Percentiles rank a stretch among this genome's conserved stretches.
These are phyloP conservation scores for Sycophila texana DNA, from an alignment of 2,888 invertebrate species.

Conservation along the genomic window DNA sequence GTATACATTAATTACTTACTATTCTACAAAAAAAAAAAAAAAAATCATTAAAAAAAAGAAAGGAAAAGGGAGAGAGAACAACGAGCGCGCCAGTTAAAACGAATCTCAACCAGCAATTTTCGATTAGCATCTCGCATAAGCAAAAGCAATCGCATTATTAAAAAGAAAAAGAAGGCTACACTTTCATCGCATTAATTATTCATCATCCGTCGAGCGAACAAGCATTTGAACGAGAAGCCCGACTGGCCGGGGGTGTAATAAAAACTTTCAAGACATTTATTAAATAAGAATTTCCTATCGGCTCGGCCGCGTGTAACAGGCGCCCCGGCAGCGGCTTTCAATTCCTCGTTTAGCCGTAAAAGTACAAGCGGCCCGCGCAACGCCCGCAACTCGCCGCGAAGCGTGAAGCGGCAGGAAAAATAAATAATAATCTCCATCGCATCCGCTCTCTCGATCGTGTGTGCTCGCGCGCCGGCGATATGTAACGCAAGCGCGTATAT, in stretches of 20 bases:
- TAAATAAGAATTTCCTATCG: neutral
- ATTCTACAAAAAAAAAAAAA: neutral
- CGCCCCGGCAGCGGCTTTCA: conserved; percentile 21
- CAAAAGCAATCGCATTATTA: too few relatives aligned
- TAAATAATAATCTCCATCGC: conserved; percentile 46
- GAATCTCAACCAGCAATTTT: too few relatives aligned
- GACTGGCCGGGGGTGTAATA: too few relatives aligned
- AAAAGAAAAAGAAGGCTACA: too few relatives aligned
- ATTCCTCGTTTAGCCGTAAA: conserved; percentile 10
- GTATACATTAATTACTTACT: neutral
- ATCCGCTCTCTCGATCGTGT: neutral
- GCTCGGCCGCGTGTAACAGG: neutral
- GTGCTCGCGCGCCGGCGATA: too few relatives aligned
- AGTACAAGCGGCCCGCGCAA: neutral
- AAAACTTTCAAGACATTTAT: neutral
- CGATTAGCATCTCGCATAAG: too few relatives aligned
- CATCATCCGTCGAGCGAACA: neutral
- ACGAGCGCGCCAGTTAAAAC: too few relatives aligned
- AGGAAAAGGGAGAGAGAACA: neutral
- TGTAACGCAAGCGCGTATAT: neutral
- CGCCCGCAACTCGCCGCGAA: conserved; percentile 9
- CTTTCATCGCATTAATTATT: neutral
- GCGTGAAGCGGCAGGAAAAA: conserved; percentile 42
- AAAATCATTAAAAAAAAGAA: neutral
- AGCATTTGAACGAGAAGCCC: too few relatives aligned